phyloP scores from a whole-genome alignment of 2,113 vertebrate species.

The Anarhynchus alexandrinus region DNA sequence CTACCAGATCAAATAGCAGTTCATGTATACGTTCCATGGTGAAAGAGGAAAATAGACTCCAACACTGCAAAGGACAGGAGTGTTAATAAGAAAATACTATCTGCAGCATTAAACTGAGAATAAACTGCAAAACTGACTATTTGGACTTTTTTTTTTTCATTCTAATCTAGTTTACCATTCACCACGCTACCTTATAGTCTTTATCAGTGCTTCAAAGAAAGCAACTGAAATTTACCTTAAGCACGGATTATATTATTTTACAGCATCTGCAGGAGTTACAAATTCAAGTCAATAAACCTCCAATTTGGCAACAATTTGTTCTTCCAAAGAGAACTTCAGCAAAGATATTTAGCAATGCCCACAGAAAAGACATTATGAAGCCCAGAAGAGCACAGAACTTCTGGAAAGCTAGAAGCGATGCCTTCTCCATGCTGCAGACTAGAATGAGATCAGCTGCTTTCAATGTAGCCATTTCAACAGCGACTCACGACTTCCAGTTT shows the following conservation, averaged over 20 bases:
- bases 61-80: neutral
- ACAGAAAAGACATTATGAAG: neutral
- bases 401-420: neutral
- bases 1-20: conserved; percentile 61
- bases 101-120: neutral
- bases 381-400: neutral
- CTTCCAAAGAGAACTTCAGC: neutral
- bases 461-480: neutral
- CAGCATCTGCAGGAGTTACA: neutral
- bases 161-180: neutral
- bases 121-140: neutral
- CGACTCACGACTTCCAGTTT: neutral
- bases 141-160: neutral
- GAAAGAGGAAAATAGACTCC: conserved; percentile 27
- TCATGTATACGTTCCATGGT: conserved; percentile 14
- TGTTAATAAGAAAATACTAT: neutral
- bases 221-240: neutral
- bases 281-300: neutral
- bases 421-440: neutral
- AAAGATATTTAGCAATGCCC: neutral
- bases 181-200: neutral
- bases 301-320: neutral
- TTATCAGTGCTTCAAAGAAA: neutral
- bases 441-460: neutral
- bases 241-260: neutral